Evolutionary conservation across 2,113 vertebrate species (phyloP).

Genomic region (Callipepla squamata): DNA sequence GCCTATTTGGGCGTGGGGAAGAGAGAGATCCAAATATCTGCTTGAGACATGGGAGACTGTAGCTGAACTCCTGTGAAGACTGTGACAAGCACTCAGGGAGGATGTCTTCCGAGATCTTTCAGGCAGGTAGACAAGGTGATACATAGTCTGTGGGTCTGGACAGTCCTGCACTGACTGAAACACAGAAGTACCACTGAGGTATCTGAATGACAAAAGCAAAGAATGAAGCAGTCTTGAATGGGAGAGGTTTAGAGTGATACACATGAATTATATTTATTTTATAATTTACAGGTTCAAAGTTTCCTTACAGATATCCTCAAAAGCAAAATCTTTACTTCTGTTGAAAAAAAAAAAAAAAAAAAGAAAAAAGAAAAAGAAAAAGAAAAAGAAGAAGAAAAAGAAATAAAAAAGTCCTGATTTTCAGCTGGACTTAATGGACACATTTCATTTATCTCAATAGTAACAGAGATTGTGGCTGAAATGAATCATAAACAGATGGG

Average conservation of each 20-base stretch:
- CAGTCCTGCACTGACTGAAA: background rate
- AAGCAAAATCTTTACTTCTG: background rate
- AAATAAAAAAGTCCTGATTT: background rate
- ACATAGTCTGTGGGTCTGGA: background rate
- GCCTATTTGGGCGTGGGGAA: fast-evolving
- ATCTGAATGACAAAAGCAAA: background rate
- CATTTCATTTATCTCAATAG: background rate
- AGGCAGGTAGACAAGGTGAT: background rate
- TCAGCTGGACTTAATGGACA: background rate
- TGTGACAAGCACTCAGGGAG: background rate
- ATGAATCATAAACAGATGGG: constrained; percentile 6
- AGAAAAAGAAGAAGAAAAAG: background rate
- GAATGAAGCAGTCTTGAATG: background rate
- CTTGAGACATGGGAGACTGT: background rate
- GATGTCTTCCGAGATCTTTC: background rate
- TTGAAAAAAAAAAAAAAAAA: background rate
- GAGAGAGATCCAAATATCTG: background rate
- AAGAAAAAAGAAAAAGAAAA: background rate
- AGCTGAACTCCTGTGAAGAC: background rate
- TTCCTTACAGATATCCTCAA: background rate
- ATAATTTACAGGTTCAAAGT: background rate
- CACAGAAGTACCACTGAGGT: background rate
- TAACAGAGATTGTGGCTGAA: constrained; percentile 16
- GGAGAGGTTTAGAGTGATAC: background rate
- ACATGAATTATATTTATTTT: background rate